phyloP scores from a whole-genome alignment of 2,797 vertebrate species.

The Manis javanica region DNA sequence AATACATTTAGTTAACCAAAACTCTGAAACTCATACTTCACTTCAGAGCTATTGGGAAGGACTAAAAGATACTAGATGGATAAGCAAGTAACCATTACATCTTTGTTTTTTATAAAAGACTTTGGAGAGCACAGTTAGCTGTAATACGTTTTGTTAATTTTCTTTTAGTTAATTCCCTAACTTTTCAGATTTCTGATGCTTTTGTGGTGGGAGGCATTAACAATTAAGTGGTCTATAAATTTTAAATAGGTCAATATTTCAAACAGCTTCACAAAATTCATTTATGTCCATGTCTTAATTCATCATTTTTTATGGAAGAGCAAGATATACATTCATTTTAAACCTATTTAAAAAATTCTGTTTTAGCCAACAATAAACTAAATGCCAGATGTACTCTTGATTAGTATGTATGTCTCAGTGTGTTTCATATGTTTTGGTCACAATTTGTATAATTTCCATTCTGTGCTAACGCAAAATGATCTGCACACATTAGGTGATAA shows the following conservation, averaged over 20 bases:
- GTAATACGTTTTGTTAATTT: neutral
- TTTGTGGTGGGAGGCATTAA: neutral
- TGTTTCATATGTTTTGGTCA: neutral
- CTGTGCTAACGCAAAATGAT: conserved; percentile 8
- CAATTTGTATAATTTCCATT: conserved; percentile 3
- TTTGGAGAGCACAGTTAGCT: neutral
- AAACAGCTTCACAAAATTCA: neutral
- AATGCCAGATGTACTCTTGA: neutral
- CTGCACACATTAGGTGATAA: neutral
- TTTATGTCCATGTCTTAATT: neutral
- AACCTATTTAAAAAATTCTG: neutral
- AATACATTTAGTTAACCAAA: neutral
- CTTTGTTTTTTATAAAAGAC: neutral
- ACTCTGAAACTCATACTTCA: neutral
- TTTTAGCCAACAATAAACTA: neutral
- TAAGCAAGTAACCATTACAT: neutral
- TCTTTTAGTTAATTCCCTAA: neutral
- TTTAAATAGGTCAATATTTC: conserved; percentile 13
- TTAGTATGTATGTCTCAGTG: neutral
- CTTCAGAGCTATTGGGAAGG: neutral
- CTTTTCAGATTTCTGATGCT: neutral
- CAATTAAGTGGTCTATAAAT: neutral
- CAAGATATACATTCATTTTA: neutral
- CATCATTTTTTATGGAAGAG: neutral
- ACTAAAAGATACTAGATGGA: neutral